A percentile compares a stretch with the other conserved stretches of the same genome.
phyloP scores from a whole-genome alignment of 2,797 vertebrate genomes.

The Mus caroli region DNA sequence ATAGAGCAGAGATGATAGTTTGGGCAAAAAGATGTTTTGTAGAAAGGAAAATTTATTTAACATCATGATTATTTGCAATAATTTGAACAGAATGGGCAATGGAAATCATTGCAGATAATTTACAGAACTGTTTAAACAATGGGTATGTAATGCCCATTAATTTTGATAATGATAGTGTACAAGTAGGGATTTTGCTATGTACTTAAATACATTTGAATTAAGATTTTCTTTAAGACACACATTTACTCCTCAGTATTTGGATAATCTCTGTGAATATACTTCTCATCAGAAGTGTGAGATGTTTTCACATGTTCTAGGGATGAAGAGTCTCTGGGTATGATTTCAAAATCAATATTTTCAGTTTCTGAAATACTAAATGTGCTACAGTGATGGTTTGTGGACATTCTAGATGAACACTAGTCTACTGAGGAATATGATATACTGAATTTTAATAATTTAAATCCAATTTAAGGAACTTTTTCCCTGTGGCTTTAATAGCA shows the following conservation, averaged over 20 bases:
- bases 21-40: not conserved
- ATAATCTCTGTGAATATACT: not conserved
- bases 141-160: not conserved
- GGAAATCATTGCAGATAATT: not conserved
- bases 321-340: not conserved
- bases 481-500: not conserved
- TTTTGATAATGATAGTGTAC: not conserved
- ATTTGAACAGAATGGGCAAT: not conserved
- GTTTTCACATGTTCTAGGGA: not conserved
- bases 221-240: not conserved
- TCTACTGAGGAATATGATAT: not conserved
- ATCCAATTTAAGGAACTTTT: not conserved
- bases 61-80: not conserved
- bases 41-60: not conserved
- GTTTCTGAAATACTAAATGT: not conserved
- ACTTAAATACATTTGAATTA: not conserved
- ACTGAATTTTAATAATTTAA: not conserved
- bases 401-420: not conserved
- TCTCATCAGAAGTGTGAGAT: not conserved
- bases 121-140: not conserved
- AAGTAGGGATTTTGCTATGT: not conserved
- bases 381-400: not conserved
- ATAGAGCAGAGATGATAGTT: not conserved
- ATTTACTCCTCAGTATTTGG: not conserved
- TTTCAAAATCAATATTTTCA: not conserved